A percentile compares a stretch with the other conserved stretches of the same genome.
phyloP scores from a whole-genome alignment of 92 coral and sea anemone genomes.

The Pocillopora grandis region DNA sequence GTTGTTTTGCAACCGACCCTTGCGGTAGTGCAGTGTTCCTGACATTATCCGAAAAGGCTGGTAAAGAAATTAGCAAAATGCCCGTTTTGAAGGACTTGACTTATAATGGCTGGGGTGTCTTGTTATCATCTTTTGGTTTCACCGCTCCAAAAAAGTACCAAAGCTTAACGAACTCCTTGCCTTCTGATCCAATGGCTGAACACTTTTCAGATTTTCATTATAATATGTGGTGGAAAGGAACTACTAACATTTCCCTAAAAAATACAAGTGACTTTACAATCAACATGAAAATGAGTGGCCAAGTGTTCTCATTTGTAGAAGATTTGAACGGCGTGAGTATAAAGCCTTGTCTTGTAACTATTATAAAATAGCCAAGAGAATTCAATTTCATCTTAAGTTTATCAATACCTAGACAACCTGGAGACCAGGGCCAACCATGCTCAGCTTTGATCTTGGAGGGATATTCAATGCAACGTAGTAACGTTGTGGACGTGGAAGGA shows the following conservation, averaged over 20 bases:
- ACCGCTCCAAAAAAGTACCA: constrained; percentile 16
- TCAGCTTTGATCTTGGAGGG: too few species aligned
- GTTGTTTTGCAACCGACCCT: constrained; percentile 13
- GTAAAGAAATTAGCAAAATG: neutral
- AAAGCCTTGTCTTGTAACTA: too few species aligned
- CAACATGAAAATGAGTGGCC: constrained; percentile 10
- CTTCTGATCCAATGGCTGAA: constrained; percentile 12
- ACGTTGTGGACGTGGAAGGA: too few species aligned
- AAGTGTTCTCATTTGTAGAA: constrained; percentile 1
- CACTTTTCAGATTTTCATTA: constrained; percentile 18
- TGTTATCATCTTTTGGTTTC: constrained; percentile 10
- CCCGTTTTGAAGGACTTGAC: constrained; percentile 17
- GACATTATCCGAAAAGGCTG: neutral
- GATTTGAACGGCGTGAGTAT: constrained; percentile 11
- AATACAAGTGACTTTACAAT: neutral
- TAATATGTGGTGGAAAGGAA: constrained; percentile 20
- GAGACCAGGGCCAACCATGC: too few species aligned
- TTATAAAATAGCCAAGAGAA: too few species aligned
- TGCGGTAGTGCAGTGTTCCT: constrained; percentile 5
- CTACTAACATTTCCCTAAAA: neutral
- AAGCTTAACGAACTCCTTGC: neutral
- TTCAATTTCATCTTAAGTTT: too few species aligned
- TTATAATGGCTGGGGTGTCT: neutral
- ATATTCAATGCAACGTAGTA: too few species aligned
- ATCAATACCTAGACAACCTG: too few species aligned